phyloP scores from a whole-genome alignment of 2,888 invertebrate genomes.

The Creontiades dilutus region DNA sequence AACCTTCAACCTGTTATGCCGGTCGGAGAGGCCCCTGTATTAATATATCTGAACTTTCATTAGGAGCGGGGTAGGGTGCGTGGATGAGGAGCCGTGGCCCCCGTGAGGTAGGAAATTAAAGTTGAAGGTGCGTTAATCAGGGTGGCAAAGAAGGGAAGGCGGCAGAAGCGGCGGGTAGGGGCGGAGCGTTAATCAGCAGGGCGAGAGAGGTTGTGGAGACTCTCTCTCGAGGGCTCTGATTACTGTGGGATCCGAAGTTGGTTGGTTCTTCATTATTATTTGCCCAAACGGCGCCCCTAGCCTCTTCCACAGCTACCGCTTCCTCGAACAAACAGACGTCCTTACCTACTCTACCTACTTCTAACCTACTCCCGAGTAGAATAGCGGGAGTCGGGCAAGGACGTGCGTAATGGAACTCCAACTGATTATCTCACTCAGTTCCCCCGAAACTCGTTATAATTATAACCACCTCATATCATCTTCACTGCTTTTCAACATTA shows the following conservation, averaged over 20 bases:
- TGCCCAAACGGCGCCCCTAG: constrained; percentile 34
- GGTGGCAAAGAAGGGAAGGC: constrained; percentile 32
- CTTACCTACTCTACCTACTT: not conserved
- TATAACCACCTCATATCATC: constrained; percentile 13
- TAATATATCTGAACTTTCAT: constrained; percentile 68
- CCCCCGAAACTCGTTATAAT: not conserved
- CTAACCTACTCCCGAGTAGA: not conserved
- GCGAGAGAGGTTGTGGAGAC: constrained; percentile 47
- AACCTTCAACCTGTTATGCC: constrained; percentile 54
- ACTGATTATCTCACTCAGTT: not conserved
- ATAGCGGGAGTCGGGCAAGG: not conserved
- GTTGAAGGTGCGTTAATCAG: constrained; percentile 71
- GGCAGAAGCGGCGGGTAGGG: not conserved
- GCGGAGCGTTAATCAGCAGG: constrained; percentile 64
- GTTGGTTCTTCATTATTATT: constrained; percentile 63
- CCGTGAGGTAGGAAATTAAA: constrained; percentile 67
- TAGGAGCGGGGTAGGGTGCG: constrained; percentile 40
- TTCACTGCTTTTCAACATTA: not conserved
- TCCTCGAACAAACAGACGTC: not conserved
- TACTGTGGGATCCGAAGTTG: constrained; percentile 63
- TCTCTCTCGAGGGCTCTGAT: constrained; percentile 58
- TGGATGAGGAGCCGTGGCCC: not conserved
- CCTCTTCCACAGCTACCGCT: not conserved
- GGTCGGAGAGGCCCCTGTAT: constrained; percentile 44
- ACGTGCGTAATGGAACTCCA: not conserved